These are phyloP conservation scores for Phoebastria nigripes DNA, from an alignment of 2,797 vertebrate genomes.

Conservation along the genomic window DNA sequence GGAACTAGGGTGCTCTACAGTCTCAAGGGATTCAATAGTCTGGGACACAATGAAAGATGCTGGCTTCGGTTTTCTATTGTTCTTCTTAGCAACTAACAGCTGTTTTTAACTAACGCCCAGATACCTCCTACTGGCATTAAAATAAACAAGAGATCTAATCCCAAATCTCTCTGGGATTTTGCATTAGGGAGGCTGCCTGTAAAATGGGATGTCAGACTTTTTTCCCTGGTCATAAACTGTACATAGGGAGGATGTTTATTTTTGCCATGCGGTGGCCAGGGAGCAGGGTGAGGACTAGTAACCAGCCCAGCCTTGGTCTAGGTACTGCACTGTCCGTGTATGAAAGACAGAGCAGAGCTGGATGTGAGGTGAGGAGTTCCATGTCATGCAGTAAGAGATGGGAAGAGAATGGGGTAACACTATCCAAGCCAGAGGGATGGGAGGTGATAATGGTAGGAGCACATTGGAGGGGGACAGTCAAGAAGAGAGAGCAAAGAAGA, in stretches of 20 bases:
- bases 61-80: neutral
- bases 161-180: neutral
- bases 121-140: neutral
- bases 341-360: neutral
- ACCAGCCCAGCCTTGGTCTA: neutral
- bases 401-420: neutral
- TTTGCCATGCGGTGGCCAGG: neutral
- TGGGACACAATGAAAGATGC: neutral
- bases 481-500: neutral
- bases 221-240: neutral
- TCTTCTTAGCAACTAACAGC: neutral
- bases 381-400: neutral
- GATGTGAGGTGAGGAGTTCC: neutral
- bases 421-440: neutral
- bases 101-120: neutral
- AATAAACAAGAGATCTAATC: neutral
- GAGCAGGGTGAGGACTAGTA: neutral
- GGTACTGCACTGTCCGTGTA: rapidly evolving
- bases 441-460: neutral
- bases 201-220: neutral
- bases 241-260: neutral
- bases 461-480: neutral
- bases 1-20: neutral
- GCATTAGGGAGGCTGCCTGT: neutral
- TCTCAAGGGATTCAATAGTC: neutral